phyloP scores from a whole-genome alignment of 2,113 vertebrate species.

The Agapornis roseicollis region DNA sequence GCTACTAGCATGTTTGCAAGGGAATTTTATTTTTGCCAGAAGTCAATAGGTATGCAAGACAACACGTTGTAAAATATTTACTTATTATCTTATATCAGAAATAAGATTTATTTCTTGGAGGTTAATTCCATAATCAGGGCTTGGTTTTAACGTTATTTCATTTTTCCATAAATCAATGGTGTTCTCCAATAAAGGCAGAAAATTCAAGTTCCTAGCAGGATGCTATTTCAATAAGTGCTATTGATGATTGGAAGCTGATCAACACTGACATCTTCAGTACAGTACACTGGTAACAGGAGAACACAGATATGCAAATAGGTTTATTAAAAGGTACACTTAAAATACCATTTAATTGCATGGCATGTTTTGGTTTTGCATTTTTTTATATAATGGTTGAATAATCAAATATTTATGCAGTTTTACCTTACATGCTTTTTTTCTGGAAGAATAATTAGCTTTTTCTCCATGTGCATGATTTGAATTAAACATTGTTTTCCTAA shows the following conservation, averaged over 20 bases:
- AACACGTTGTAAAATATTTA: background rate
- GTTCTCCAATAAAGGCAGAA: background rate
- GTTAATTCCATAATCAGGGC: background rate
- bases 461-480: background rate
- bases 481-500: background rate
- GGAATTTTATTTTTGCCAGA: background rate
- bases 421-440: background rate
- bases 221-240: background rate
- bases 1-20: background rate
- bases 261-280: slow-evolving; percentile 24
- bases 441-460: background rate
- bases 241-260: slow-evolving; percentile 22
- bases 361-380: background rate
- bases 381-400: background rate
- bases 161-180: background rate
- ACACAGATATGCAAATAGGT: background rate
- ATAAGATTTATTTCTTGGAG: background rate
- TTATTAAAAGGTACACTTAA: background rate
- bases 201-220: background rate
- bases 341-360: background rate
- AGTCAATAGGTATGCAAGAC: background rate
- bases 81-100: background rate
- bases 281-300: background rate
- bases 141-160: background rate
- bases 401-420: background rate